A percentile compares a stretch with the other conserved stretches of the same genome.
phyloP scores from a whole-genome alignment of 2,888 invertebrate species.

The Abrostola triplasia region DNA sequence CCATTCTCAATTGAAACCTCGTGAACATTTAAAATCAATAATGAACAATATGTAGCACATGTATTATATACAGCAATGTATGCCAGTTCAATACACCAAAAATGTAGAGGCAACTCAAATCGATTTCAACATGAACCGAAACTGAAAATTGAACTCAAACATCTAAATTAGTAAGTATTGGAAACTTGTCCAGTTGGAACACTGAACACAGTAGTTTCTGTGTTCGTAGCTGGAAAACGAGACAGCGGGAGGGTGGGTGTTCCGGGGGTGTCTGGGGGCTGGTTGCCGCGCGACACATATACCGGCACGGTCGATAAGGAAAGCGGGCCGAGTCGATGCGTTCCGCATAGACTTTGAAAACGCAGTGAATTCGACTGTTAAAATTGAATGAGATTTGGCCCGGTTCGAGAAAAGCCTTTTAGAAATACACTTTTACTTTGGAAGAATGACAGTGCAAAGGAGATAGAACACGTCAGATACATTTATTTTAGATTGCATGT shows the following conservation, averaged over 20 bases:
- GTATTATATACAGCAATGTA: no score
- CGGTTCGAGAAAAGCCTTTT: conserved; percentile 38
- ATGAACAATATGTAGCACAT: no score
- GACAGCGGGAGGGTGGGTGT: conserved; percentile 57
- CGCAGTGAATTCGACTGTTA: conserved; percentile 66
- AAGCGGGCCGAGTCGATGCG: conserved; percentile 80
- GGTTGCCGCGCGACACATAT: conserved; percentile 82
- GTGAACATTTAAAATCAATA: no score
- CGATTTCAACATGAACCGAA: conserved; percentile 11
- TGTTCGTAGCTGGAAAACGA: conserved; percentile 68
- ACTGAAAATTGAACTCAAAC: conserved; percentile 46
- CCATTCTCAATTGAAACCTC: neutral
- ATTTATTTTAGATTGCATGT: conserved; percentile 6
- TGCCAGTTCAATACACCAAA: neutral
- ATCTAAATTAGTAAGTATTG: conserved; percentile 62
- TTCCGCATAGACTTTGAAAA: conserved; percentile 66
- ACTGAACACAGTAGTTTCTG: conserved; percentile 62
- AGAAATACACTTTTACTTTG: conserved; percentile 16
- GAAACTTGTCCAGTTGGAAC: conserved; percentile 61
- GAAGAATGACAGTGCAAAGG: conserved; percentile 12
- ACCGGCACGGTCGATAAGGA: conserved; percentile 83
- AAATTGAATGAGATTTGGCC: conserved; percentile 53
- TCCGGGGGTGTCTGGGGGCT: conserved; percentile 57
- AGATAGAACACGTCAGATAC: conserved; percentile 7
- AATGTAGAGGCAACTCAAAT: conserved; percentile 10